phyloP scores from a whole-genome alignment of 2,888 invertebrate genomes.

The Luffia ferchaultella region DNA sequence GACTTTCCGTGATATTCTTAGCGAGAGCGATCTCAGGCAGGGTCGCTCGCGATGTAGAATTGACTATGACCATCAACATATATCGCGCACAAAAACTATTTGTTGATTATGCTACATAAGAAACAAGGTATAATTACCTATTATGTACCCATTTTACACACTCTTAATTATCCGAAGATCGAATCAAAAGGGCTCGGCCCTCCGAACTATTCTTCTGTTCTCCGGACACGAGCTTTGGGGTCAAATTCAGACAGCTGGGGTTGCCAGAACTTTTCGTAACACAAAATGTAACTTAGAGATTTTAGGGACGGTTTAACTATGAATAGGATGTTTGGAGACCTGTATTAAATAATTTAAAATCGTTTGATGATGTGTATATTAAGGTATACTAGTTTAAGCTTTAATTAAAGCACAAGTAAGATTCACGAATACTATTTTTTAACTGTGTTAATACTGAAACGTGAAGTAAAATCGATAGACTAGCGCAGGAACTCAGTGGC shows the following conservation, averaged over 20 bases:
- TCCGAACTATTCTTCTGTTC: slow-evolving; percentile 56
- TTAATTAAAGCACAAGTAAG: not conserved
- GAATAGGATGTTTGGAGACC: not conserved
- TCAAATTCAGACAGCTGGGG: slow-evolving; percentile 62
- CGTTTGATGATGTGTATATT: not conserved
- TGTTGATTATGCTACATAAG: slow-evolving; percentile 3
- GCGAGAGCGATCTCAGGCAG: slow-evolving; percentile 40
- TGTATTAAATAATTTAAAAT: not conserved
- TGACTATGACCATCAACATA: slow-evolving; percentile 12
- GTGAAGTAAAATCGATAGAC: slow-evolving; percentile 50
- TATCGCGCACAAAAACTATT: not conserved
- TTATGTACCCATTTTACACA: slow-evolving; percentile 65
- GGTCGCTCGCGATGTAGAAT: slow-evolving; percentile 42
- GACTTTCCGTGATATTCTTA: slow-evolving; percentile 60
- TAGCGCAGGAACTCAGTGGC: slow-evolving; percentile 43
- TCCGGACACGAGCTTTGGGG: slow-evolving; percentile 65
- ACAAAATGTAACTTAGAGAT: not conserved
- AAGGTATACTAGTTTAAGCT: not conserved
- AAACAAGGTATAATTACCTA: slow-evolving; percentile 52
- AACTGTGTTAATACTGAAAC: slow-evolving; percentile 35
- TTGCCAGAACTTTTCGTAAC: slow-evolving; percentile 30
- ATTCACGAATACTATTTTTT: slow-evolving; percentile 25
- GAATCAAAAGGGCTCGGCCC: slow-evolving; percentile 62
- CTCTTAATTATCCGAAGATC: slow-evolving; percentile 50
- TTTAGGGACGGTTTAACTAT: not conserved